Percentiles rank a stretch among this genome's conserved stretches.
These are phyloP conservation scores for Acrobeloides nanus DNA, from an alignment of 2,888 invertebrate genomes.

Conservation along the genomic window DNA sequence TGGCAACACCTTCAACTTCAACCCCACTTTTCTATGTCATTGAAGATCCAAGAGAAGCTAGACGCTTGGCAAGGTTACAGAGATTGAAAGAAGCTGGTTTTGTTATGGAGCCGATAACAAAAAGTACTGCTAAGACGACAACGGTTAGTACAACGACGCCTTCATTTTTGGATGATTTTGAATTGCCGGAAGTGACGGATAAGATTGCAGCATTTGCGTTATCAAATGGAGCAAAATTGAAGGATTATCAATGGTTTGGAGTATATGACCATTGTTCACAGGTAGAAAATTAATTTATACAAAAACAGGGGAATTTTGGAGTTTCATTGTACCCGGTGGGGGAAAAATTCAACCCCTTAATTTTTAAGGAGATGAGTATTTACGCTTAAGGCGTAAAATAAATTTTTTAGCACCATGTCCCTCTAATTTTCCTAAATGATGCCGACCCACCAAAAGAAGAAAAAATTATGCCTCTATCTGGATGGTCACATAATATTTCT, in stretches of 20 bases:
- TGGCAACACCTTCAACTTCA: constrained; percentile 8
- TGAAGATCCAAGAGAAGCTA: too few species aligned
- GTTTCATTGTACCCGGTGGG: not conserved
- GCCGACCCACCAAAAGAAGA: constrained; percentile 35
- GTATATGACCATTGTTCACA: constrained; percentile 34
- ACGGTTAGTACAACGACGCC: constrained; percentile 8
- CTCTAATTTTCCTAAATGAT: constrained; percentile 23
- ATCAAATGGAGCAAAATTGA: constrained; percentile 27
- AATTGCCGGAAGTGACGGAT: constrained; percentile 20
- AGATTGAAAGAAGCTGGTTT: too few species aligned
- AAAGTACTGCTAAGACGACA: constrained; percentile 15
- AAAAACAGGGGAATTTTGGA: not conserved
- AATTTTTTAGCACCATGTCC: constrained; percentile 20
- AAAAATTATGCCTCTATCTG: constrained; percentile 27
- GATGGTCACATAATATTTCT: constrained; percentile 34
- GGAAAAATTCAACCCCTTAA: too few species aligned
- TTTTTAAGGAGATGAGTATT: too few species aligned
- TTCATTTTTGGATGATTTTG: constrained; percentile 25
- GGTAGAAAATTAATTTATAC: constrained; percentile 11
- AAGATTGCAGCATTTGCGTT: constrained; percentile 25
- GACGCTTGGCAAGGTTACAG: too few species aligned
- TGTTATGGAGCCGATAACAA: too few species aligned
- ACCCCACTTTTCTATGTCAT: constrained; percentile 23
- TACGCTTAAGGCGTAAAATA: not conserved
- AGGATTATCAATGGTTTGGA: constrained; percentile 40